Evolutionary conservation across 2,888 invertebrate genomes (phyloP).

Genomic region (Eristalis arbustorum): DNA sequence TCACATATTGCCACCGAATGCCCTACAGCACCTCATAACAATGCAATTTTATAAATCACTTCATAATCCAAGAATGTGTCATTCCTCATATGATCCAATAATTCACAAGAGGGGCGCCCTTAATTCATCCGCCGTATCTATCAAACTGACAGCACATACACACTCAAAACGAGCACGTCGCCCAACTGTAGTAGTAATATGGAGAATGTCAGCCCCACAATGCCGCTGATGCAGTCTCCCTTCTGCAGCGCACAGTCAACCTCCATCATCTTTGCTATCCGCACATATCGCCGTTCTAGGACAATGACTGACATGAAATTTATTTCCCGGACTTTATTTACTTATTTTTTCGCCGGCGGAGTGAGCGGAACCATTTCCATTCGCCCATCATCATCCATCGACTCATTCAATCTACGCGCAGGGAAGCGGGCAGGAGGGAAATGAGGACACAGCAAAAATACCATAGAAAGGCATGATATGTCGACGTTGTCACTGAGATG

Average conservation of each 20-base stretch:
- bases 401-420: slow-evolving; percentile 50
- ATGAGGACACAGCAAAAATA: slow-evolving; percentile 17
- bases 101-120: slow-evolving; percentile 40
- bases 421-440: not conserved
- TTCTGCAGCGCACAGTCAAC: slow-evolving; percentile 5
- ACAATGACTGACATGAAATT: slow-evolving; percentile 53
- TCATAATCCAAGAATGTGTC: slow-evolving; percentile 32
- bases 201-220: slow-evolving; percentile 18
- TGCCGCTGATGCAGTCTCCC: slow-evolving; percentile 25
- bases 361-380: slow-evolving; percentile 40
- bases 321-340: slow-evolving; percentile 29
- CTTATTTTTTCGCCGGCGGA: slow-evolving; percentile 13
- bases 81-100: slow-evolving; percentile 31
- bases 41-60: slow-evolving; percentile 31
- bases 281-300: not conserved
- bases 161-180: not conserved
- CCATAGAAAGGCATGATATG: slow-evolving; percentile 47
- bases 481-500: slow-evolving; percentile 62
- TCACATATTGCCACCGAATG: not conserved
- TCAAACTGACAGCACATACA: slow-evolving; percentile 33
- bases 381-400: slow-evolving; percentile 43
- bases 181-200: not conserved
- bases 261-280: slow-evolving; percentile 11
- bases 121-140: slow-evolving; percentile 53
- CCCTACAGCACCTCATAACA: not conserved